These are phyloP conservation scores for Globodera rostochiensis DNA, from an alignment of 1,140 invertebrate genomes.

Conservation along the genomic window DNA sequence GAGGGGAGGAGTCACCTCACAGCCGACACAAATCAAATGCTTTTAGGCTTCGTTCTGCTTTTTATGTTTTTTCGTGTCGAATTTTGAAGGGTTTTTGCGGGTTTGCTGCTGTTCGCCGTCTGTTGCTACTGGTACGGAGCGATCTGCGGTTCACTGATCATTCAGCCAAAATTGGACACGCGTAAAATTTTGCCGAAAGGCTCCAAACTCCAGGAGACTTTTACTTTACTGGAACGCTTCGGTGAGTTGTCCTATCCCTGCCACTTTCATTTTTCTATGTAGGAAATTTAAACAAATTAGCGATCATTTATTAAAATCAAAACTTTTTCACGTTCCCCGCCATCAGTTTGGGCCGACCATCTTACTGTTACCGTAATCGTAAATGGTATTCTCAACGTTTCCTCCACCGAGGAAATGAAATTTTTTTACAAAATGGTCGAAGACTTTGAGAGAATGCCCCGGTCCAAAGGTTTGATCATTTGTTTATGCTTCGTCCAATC, in stretches of 20 bases:
- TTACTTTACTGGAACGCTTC: slow-evolving; percentile 48
- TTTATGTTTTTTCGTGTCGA: background rate
- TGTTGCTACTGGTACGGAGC: slow-evolving; percentile 53
- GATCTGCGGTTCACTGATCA: slow-evolving; percentile 46
- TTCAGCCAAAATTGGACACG: slow-evolving; percentile 55
- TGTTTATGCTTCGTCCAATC: background rate
- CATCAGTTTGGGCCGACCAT: slow-evolving; percentile 59
- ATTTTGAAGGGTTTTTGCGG: slow-evolving; percentile 30
- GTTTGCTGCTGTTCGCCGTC: background rate
- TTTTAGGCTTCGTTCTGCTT: background rate
- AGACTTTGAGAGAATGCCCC: slow-evolving; percentile 56
- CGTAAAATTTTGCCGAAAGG: slow-evolving; percentile 58
- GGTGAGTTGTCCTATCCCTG: slow-evolving; percentile 32
- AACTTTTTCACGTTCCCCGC: background rate
- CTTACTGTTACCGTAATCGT: slow-evolving; percentile 62
- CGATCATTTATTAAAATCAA: background rate
- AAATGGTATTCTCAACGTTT: slow-evolving; percentile 54
- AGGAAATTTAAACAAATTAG: background rate
- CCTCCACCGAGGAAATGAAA: slow-evolving; percentile 35
- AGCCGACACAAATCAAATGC: too few relatives aligned
- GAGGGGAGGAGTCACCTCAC: too few relatives aligned
- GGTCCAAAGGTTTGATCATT: slow-evolving; percentile 50
- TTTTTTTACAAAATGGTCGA: slow-evolving; percentile 54
- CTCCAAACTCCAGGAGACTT: slow-evolving; percentile 57
- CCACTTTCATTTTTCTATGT: too few relatives aligned